Evolutionary conservation across 2,888 invertebrate species (phyloP), one percentile per base, ranked within the genome.

Genomic region (Busseola fusca): DNA sequence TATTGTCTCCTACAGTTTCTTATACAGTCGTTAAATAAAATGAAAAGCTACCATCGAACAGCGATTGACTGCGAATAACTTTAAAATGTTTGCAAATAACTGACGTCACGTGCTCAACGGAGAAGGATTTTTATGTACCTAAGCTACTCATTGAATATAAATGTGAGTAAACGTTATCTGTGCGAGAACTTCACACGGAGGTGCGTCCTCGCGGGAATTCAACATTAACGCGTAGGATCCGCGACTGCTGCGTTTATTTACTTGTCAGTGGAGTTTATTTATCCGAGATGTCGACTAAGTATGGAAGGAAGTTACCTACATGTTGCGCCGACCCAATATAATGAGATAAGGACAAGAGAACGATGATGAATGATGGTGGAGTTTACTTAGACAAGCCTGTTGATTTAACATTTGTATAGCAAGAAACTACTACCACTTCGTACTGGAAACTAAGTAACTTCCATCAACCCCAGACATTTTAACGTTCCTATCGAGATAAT

Each of bases 81-180:
- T 56, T 57, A 16, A 54, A 70, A 70, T 62, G 58, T 18, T 68
- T 62, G 62, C 67, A 70, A 62, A 68, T 58, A 62, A 10, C 50
- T 56, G 40, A 45, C 57, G 63, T 64, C 48, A 63, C 30, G 62
- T 30, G 52, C 6, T 50, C n/a, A 12, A 12, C 63, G 64, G 50
- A 21, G 68, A 60, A 57, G 54, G 50, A 57, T 59, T 57, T 68
- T 68, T 66, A 34, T 74, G 56, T 68, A n/a, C n/a, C n/a, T n/a
- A 67, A 62, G 58, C 71, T 57, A 56, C 48, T 80, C 67, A 72
- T 72, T 65, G 72, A 72, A 76, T 67, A 65, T 72, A 72, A 76
- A 72, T 56, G 74, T 60, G 42, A 58, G 42, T 52, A 40, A 65
- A 73, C 64, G 66, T 72, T 69, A 64, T 76, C 57, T 64, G 54